Conservation (phyloP, 2,797 vertebrate species). For the Sebastes steindachneri region DNA sequence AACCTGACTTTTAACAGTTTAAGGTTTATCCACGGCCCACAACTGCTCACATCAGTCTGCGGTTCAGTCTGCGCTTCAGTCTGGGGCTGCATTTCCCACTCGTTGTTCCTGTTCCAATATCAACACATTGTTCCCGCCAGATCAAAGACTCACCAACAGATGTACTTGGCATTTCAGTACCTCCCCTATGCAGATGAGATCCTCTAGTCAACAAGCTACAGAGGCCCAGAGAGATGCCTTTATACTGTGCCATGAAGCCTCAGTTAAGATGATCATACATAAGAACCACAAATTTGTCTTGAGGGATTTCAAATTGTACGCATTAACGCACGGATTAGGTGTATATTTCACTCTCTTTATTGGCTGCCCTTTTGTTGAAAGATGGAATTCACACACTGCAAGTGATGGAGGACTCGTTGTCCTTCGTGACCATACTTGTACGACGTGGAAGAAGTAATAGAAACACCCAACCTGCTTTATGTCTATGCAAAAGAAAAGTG, state of each 20-base stretch:
- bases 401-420: background rate
- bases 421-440: background rate
- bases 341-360: constrained; percentile 10
- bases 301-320: constrained; percentile 21
- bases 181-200: constrained; percentile 23
- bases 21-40: background rate
- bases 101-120: constrained; percentile 43
- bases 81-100: constrained; percentile 25
- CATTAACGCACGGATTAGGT: constrained; percentile 13
- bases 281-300: background rate
- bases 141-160: constrained; percentile 59
- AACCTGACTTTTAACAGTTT: constrained; percentile 1
- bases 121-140: constrained; percentile 29
- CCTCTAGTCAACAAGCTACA: constrained; percentile 16
- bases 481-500: constrained; percentile 47
- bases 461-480: constrained; percentile 7
- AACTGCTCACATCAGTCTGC: constrained; percentile 20
- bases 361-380: constrained; percentile 9
- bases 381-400: background rate
- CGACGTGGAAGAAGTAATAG: background rate
- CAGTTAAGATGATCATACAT: constrained; percentile 4
- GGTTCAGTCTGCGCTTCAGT: constrained; percentile 21
- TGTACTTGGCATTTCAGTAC: constrained; percentile 37
- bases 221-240: constrained; percentile 7
- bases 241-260: constrained; percentile 1